Conservation (phyloP, 2,888 invertebrate species). For the Ichneumoninae sp. region DNA sequence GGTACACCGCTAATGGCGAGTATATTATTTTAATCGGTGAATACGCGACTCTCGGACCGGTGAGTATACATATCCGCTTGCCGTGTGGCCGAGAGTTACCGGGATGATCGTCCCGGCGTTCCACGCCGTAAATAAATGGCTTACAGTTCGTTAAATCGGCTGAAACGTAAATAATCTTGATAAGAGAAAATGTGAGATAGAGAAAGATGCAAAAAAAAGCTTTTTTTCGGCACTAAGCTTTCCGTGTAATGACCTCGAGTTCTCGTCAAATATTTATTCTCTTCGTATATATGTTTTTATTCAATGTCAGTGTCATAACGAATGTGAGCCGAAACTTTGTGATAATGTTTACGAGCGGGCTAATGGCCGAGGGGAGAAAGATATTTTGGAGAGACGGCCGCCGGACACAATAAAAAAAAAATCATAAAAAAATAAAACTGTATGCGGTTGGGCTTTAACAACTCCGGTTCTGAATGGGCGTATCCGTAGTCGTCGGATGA, state of each 20-base stretch:
- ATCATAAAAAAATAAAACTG: slow-evolving; percentile 1
- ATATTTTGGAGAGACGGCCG: slow-evolving; percentile 19
- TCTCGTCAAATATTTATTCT: slow-evolving; percentile 55
- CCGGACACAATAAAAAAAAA: slow-evolving; percentile 22
- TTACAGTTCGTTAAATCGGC: slow-evolving; percentile 68
- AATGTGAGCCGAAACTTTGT: slow-evolving; percentile 40
- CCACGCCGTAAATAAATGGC: slow-evolving; percentile 65
- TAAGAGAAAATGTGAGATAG: slow-evolving; percentile 55
- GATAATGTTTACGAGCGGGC: slow-evolving; percentile 62
- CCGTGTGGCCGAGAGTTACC: slow-evolving; percentile 62
- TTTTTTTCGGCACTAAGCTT: slow-evolving; percentile 41
- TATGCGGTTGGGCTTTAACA: slow-evolving; percentile 58
- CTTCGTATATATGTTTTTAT: slow-evolving; percentile 20
- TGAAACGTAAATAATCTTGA: slow-evolving; percentile 65
- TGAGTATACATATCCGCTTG: slow-evolving; percentile 29
- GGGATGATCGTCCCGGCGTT: slow-evolving; percentile 42
- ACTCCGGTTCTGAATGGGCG: slow-evolving; percentile 59
- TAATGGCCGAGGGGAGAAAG: slow-evolving; percentile 48
- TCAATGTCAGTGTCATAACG: slow-evolving; percentile 43
- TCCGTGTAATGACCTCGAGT: slow-evolving; percentile 45
- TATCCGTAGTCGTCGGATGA: slow-evolving; percentile 41
- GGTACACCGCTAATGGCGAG: slow-evolving; percentile 66
- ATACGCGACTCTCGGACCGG: slow-evolving; percentile 42
- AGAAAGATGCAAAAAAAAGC: slow-evolving; percentile 36
- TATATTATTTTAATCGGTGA: slow-evolving; percentile 66